Percentiles rank a stretch among this genome's conserved stretches.
Conservation (phyloP, 2,888 invertebrate species). For the Ochropacha duplaris region DNA sequence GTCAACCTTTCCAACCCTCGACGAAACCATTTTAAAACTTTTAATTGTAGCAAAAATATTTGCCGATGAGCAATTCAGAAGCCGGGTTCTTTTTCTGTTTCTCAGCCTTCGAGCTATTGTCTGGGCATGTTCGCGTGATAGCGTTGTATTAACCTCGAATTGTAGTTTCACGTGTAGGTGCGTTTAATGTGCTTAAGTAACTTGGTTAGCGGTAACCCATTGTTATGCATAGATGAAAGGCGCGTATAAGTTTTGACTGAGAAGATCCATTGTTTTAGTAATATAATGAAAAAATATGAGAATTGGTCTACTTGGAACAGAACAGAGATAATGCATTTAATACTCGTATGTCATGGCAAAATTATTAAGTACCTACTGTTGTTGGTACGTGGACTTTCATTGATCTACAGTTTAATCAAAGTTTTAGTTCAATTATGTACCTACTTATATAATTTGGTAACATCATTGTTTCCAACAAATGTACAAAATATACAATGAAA, state of each 20-base stretch:
- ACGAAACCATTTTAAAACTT: background rate
- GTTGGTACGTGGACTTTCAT: background rate
- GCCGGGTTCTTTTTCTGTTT: slow-evolving; percentile 24
- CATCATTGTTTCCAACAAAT: no score
- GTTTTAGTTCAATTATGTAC: background rate
- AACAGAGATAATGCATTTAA: background rate
- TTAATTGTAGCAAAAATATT: slow-evolving; percentile 3
- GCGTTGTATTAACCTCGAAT: slow-evolving; percentile 30
- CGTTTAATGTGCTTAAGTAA: slow-evolving; percentile 31
- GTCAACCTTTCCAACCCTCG: background rate
- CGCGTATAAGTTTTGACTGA: slow-evolving; percentile 5
- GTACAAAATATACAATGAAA: no score
- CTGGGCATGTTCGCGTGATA: slow-evolving; percentile 30
- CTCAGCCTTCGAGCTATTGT: slow-evolving; percentile 21
- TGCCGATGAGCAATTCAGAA: slow-evolving; percentile 5
- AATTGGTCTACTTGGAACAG: background rate
- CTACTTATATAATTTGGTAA: no score
- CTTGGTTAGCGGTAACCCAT: slow-evolving; percentile 27
- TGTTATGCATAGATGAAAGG: slow-evolving; percentile 31
- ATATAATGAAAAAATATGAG: slow-evolving; percentile 6
- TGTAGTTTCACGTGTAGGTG: slow-evolving; percentile 23
- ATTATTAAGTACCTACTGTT: background rate
- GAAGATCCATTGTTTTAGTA: background rate
- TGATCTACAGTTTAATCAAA: no score
- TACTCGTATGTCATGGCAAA: background rate